phyloP scores from a whole-genome alignment of 2,888 invertebrate species.

The Cryptus viduatorius region DNA sequence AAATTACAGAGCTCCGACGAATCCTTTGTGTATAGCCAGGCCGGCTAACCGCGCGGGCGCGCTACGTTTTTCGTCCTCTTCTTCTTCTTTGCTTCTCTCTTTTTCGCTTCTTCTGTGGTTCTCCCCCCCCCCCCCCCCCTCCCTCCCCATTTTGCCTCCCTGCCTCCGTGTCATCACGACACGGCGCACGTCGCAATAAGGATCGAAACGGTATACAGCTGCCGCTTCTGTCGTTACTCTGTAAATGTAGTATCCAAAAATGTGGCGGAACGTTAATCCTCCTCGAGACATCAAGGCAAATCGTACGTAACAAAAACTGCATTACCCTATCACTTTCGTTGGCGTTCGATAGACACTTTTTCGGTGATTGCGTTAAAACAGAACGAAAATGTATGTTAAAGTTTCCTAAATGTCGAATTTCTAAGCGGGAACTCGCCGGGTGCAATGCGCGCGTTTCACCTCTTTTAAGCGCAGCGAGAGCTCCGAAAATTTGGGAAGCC shows the following conservation, averaged over 20 bases:
- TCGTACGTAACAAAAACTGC: not conserved
- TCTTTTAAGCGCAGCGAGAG: slow-evolving; percentile 25
- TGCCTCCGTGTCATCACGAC: slow-evolving; percentile 8
- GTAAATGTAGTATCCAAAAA: slow-evolving; percentile 19
- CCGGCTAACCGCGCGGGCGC: slow-evolving; percentile 59
- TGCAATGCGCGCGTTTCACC: slow-evolving; percentile 26
- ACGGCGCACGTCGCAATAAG: slow-evolving; percentile 27
- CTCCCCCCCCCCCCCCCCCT: slow-evolving; percentile 5
- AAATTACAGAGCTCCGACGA: slow-evolving; percentile 65
- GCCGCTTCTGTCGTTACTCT: slow-evolving; percentile 27
- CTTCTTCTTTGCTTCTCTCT: slow-evolving; percentile 44
- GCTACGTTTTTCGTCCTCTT: slow-evolving; percentile 47
- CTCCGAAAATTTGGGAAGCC: slow-evolving; percentile 20
- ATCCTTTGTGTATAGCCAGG: slow-evolving; percentile 66
- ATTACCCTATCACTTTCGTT: not conserved
- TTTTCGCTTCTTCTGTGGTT: slow-evolving; percentile 44
- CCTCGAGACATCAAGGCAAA: slow-evolving; percentile 37
- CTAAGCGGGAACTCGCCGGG: slow-evolving; percentile 25
- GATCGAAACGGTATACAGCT: slow-evolving; percentile 44
- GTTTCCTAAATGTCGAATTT: slow-evolving; percentile 5
- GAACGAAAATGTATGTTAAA: no score
- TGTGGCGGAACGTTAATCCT: slow-evolving; percentile 47
- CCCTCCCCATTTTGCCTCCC: slow-evolving; percentile 18
- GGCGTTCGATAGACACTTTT: not conserved
- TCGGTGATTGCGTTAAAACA: no score